phyloP scores from a whole-genome alignment of 2,797 vertebrate genomes.

The Typhlichthys subterraneus region DNA sequence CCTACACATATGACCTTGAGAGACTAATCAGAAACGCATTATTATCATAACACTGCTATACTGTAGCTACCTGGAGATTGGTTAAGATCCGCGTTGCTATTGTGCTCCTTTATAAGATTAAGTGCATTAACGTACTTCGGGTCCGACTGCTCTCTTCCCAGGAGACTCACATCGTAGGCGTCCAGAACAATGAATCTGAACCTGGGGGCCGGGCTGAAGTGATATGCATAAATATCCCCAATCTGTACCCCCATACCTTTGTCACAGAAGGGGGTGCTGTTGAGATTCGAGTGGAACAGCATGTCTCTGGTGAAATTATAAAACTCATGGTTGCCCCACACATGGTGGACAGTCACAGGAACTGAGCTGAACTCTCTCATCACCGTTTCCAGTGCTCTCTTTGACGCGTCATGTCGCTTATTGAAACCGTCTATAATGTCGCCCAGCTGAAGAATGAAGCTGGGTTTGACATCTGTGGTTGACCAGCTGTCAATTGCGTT shows the following conservation, averaged over 20 bases:
- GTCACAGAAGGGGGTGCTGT: slow-evolving; percentile 60
- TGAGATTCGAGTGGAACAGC: slow-evolving; percentile 77
- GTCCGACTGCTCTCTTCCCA: slow-evolving; percentile 80
- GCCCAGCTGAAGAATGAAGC: slow-evolving; percentile 89
- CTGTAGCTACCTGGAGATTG: slow-evolving; percentile 77
- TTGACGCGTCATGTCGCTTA: slow-evolving; percentile 65
- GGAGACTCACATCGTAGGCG: slow-evolving; percentile 84
- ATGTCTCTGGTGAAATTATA: slow-evolving; percentile 88
- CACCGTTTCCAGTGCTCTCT: slow-evolving; percentile 77
- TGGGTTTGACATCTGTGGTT: slow-evolving; percentile 49
- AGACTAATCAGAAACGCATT: background rate
- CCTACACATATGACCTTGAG: background rate
- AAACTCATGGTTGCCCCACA: slow-evolving; percentile 95
- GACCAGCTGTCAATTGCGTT: slow-evolving; percentile 79
- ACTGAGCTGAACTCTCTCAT: slow-evolving; percentile 72
- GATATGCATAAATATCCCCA: slow-evolving; percentile 80
- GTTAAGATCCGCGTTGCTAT: slow-evolving; percentile 86
- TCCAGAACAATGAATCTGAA: slow-evolving; percentile 89
- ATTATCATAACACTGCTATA: background rate
- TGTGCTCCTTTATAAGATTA: slow-evolving; percentile 77
- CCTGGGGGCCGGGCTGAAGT: slow-evolving; percentile 80
- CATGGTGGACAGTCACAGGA: slow-evolving; percentile 82
- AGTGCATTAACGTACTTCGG: slow-evolving; percentile 74
- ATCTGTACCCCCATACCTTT: slow-evolving; percentile 1
- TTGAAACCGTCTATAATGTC: slow-evolving; percentile 91